Evolutionary conservation across 2,888 invertebrate species (phyloP), one percentile per base, ranked within the genome.

Genomic region (Meliscaeva auricollis): DNA sequence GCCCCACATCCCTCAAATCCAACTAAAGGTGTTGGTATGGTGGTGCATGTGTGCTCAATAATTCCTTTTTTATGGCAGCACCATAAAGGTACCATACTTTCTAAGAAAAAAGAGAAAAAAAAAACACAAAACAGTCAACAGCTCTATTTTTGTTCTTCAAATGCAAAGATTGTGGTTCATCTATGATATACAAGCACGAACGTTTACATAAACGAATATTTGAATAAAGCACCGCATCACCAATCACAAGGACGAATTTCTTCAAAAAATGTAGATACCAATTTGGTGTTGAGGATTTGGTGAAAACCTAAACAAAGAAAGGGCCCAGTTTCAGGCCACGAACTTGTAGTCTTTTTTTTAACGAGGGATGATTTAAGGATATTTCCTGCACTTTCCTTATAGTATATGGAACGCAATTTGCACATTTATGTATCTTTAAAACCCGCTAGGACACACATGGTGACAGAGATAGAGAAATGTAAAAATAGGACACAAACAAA

Each of bases 251-350:
- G 32, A 68, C 30, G 38, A 32, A 8, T 15, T 32, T 30, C 3
- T 30, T 17, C 8, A 48, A 72, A 56, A 38, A 56, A 48, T 30
- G 17, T 6, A 38, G 41, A 41, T 9, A 32, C 11, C 38, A 56
- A 46, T 35, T 22, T 54, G 41, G 60, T 38, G 38, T 32, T 9
- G 66, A 68, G 35, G 73, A 74, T 62, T 68, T 66, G 20, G 8
- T 38, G 32, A 41, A 11, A 72, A 56, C 11, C n/a, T 11, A 44
- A 64, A 56, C 52, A 50, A n/a, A 41, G 9, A 38, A 62, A 69
- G 64, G 30, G 54, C 69, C 50, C 70, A 76, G 58, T 81, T 81
- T 66, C 66, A 44, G 75, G 70, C 72, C 76, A 81, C 75, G 81
- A 44, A 54, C 69, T 75, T n/a, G n/a, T 70, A 58, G 20, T 17